phyloP scores from a whole-genome alignment of 2,797 vertebrate species.

The Pristis pectinata region DNA sequence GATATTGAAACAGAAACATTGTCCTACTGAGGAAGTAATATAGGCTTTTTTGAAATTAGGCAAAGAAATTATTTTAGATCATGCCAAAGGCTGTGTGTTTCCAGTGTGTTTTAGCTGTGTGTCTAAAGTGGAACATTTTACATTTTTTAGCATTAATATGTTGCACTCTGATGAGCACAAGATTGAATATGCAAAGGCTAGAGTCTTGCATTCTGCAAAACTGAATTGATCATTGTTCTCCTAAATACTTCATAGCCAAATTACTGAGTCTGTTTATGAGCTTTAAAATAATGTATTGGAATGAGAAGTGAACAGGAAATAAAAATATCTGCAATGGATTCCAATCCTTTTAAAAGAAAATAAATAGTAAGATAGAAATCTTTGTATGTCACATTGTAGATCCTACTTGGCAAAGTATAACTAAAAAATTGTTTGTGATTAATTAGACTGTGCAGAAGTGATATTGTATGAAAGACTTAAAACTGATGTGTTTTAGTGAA shows the following conservation, averaged over 20 bases:
- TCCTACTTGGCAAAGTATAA: not conserved
- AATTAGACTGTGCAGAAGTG: not conserved
- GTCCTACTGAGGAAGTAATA: not conserved
- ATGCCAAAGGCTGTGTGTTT: not conserved
- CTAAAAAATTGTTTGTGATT: not conserved
- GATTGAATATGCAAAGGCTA: not conserved
- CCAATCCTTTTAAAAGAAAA: not conserved
- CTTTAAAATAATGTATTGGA: not conserved
- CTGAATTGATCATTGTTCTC: not conserved
- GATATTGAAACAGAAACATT: not conserved
- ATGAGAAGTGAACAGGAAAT: not conserved
- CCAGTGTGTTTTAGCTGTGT: not conserved
- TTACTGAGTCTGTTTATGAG: not conserved
- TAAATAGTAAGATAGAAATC: not conserved
- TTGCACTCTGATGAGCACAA: no score
- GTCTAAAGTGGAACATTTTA: not conserved
- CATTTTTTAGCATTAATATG: not conserved
- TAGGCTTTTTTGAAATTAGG: not conserved
- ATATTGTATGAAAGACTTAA: not conserved
- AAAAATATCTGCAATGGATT: not conserved
- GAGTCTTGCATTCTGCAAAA: not conserved
- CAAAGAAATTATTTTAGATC: not conserved
- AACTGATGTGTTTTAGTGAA: not conserved
- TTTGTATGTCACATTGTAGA: not conserved
- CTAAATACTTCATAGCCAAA: not conserved